Conservation (phyloP, 2,888 invertebrate genomes). For the Agelastica alni region DNA sequence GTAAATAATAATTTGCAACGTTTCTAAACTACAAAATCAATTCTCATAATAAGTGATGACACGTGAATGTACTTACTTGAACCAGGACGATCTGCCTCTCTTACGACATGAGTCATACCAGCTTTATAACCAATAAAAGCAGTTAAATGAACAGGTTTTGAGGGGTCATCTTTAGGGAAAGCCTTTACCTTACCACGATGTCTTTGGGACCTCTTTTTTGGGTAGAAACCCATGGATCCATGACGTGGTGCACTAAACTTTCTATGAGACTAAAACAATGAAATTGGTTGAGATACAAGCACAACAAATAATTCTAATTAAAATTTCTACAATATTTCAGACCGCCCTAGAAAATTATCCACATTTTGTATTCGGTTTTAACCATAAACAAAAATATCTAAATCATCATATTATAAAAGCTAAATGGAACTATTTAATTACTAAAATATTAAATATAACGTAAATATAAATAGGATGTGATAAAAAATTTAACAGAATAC, state of each 20-base stretch:
- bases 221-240: slow-evolving; percentile 99
- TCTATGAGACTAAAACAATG: slow-evolving; percentile 68
- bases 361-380: slow-evolving; percentile 65
- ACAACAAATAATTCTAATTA: not conserved
- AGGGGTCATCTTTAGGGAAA: slow-evolving; percentile 96
- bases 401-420: slow-evolving; percentile 72
- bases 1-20: too few relatives aligned
- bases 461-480: too few relatives aligned
- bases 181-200: slow-evolving; percentile 99
- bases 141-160: slow-evolving; percentile 96
- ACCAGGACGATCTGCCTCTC: slow-evolving; percentile 98
- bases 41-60: too few relatives aligned
- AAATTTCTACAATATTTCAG: slow-evolving; percentile 60
- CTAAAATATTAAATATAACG: not conserved
- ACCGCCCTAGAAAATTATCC: slow-evolving; percentile 76
- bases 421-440: too few relatives aligned
- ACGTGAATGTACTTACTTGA: slow-evolving; percentile 97
- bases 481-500: slow-evolving; percentile 4
- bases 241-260: slow-evolving; percentile 99
- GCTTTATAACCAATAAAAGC: slow-evolving; percentile 99
- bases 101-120: slow-evolving; percentile 99
- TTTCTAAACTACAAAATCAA: too few relatives aligned
- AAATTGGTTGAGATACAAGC: not conserved
- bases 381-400: slow-evolving; percentile 67
- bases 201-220: slow-evolving; percentile 94